phyloP scores from a whole-genome alignment of 1,140 invertebrate genomes.

The Drosophila trapezifrons region DNA sequence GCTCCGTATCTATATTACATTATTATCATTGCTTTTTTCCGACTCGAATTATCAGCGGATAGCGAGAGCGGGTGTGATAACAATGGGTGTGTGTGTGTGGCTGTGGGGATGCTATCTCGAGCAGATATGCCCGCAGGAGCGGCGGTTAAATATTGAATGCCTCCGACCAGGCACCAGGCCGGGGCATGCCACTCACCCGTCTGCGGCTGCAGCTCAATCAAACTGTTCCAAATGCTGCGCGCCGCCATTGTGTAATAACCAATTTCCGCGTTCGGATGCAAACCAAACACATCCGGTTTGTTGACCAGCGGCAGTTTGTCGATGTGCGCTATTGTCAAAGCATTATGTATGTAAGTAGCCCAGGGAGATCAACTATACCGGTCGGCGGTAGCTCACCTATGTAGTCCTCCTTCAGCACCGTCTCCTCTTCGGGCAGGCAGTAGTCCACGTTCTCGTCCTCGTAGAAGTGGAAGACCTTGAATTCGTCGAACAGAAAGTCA shows the following conservation, averaged over 20 bases:
- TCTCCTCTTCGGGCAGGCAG: constrained; percentile 89
- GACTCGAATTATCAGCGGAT: constrained; percentile 60
- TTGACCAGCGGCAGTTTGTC: constrained; percentile 90
- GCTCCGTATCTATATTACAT: constrained; percentile 37
- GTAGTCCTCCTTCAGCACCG: constrained; percentile 87
- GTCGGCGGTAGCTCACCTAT: constrained; percentile 85
- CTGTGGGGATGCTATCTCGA: constrained; percentile 26
- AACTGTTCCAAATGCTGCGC: constrained; percentile 91
- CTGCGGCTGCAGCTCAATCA: constrained; percentile 94
- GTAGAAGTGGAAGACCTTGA: constrained; percentile 95
- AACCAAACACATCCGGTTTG: constrained; percentile 94
- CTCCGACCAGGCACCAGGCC: neutral
- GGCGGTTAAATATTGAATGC: constrained; percentile 29
- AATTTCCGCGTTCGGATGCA: constrained; percentile 97
- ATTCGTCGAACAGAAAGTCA: constrained; percentile 95
- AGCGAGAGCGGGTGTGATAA: constrained; percentile 12
- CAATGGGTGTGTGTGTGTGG: neutral
- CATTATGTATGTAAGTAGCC: constrained; percentile 65
- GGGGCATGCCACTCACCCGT: constrained; percentile 86
- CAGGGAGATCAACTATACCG: constrained; percentile 4
- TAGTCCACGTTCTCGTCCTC: constrained; percentile 90
- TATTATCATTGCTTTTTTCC: constrained; percentile 50
- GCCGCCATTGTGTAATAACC: constrained; percentile 94
- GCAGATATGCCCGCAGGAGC: constrained; percentile 29
- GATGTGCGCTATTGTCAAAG: constrained; percentile 85